These are phyloP conservation scores for Oxyura jamaicensis DNA, from an alignment of 2,113 vertebrate genomes.

Conservation along the genomic window DNA sequence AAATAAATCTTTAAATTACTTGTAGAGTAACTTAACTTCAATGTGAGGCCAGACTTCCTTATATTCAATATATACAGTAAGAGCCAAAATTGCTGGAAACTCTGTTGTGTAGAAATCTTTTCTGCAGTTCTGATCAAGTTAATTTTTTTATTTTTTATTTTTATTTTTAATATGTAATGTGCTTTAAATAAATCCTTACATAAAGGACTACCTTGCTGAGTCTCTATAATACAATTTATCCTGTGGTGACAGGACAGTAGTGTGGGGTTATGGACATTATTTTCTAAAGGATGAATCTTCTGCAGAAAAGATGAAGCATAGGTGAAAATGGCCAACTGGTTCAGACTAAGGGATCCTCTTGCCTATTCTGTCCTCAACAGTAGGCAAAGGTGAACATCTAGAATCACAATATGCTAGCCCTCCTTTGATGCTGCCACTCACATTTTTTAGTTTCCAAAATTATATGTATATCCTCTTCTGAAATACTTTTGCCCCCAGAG, in stretches of 20 bases:
- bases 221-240: background rate
- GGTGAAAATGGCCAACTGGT: background rate
- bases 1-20: background rate
- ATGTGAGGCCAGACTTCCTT: background rate
- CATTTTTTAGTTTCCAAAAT: background rate
- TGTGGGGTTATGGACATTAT: background rate
- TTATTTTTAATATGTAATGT: background rate
- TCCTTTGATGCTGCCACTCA: background rate
- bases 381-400: background rate
- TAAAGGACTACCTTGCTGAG: background rate
- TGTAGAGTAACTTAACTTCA: background rate
- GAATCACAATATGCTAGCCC: background rate
- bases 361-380: background rate
- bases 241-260: background rate
- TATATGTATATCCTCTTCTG: background rate
- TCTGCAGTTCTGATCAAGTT: background rate
- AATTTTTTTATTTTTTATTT: background rate
- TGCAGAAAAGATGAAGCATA: background rate
- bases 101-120: background rate
- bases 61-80: background rate
- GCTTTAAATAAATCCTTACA: background rate
- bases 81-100: background rate
- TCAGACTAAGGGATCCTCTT: background rate
- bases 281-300: background rate
- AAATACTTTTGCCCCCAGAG: background rate